Evolutionary conservation across 2,797 vertebrate species (phyloP), one percentile per base, ranked within the genome.

Genomic region (Vipera ursinii): DNA sequence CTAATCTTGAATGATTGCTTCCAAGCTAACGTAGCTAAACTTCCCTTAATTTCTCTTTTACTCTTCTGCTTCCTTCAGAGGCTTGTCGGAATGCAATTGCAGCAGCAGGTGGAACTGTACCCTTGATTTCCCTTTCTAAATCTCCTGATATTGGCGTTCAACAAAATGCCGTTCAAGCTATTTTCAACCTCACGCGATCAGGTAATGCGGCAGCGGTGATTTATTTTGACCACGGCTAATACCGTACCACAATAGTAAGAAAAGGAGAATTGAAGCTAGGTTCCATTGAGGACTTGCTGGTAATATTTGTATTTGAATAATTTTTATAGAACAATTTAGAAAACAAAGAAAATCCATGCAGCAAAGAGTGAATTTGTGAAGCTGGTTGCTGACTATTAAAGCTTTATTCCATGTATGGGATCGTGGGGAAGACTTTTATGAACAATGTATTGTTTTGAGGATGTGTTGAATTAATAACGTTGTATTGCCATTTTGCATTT

Each of bases 141-240:
- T 98, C 98, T 89, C 98, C 96, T 0, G 97, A 98, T 92, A 97
- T 97, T 6, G 97, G 97, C 90, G 97, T 98, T 53, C 98, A 98
- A 85, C 98, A 97, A 94, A 98, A 97, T 24, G 98, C 98, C 89
- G 97, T 97, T 38, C 98, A 98, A 95, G 98, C 98, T 92, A 96
- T 98, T 94, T 96, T 98, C 65, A 97, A 98, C 82, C 98, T 98
- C 94, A 98, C 98, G 28, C 97, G 96, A 94, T 98, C 98, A 97
- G 98, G 98, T 98, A 94, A 82, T 4, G 20, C 24, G 38, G 20
- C 38, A 44, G 38, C 59, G 92, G 55, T 10, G 10, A 22, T 86
- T 95, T 91, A 88, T 69, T 87, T 95, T 38, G 55, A 90, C 59
- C 14, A 22, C 86, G 24, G 20, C 48, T 8, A 87, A 91, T 88